A percentile compares a stretch with the other conserved stretches of the same genome.
phyloP scores from a whole-genome alignment of 2,113 vertebrate species.

The Todiramphus chloris region DNA sequence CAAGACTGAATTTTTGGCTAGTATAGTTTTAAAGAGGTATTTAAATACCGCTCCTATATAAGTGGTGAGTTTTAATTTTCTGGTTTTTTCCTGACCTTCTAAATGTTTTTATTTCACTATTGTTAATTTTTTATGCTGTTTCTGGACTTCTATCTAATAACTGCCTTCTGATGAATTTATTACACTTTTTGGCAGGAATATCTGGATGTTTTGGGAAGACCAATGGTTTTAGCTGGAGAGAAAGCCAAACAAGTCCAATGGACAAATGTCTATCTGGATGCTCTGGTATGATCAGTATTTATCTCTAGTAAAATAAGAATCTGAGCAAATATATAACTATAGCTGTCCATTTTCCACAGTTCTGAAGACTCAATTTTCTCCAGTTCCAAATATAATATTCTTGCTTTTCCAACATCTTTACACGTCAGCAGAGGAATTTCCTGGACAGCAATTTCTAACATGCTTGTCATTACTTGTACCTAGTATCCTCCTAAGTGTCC shows the following conservation, averaged over 20 bases:
- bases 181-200: slow-evolving; percentile 83
- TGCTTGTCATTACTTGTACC: neutral
- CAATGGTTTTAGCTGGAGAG: slow-evolving; percentile 95
- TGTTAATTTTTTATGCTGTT: neutral
- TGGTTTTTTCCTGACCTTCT: neutral
- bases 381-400: neutral
- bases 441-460: neutral
- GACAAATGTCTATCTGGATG: slow-evolving; percentile 98
- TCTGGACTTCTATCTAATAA: neutral
- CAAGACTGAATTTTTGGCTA: neutral
- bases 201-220: slow-evolving; percentile 93
- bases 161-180: neutral
- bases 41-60: neutral
- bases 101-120: neutral
- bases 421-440: neutral
- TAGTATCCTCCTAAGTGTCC: neutral
- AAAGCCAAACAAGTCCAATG: slow-evolving; percentile 96
- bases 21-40: neutral
- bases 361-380: neutral
- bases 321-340: neutral
- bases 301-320: neutral
- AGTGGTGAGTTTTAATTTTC: neutral
- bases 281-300: slow-evolving; percentile 83
- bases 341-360: neutral
- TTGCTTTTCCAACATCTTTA: neutral